Base-by-base conservation (phyloP, 2,113 vertebrate species). In the Cebidichthys violaceus region DNA sequence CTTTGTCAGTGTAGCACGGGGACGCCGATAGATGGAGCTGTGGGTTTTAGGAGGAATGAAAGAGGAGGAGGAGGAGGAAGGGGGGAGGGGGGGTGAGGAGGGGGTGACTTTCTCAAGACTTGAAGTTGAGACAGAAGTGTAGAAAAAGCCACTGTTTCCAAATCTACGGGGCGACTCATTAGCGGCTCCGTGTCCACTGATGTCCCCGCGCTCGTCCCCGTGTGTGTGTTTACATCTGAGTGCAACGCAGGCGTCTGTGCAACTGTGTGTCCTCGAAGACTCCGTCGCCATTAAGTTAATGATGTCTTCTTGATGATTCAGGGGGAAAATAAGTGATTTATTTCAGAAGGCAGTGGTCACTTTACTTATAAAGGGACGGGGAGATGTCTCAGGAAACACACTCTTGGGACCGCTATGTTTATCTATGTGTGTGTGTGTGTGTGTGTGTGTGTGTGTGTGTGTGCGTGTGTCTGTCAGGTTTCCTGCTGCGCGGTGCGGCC, bases 401-500 rank as follows among this genome's bases (percentile, higher is more conserved):
- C 86, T 83, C 91, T 6, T 55, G 90, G 84, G 90, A 85, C 60
- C 11, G 9, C 22, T 69, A 0, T 57, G 55, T 70, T 35, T 83
- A 15, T 64, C 41, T 70, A 55, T 22, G 18, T 64, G 20, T 24
- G 22, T 65, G 37, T 65, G 35, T 24, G 13, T 41, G 62, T 41
- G 37, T 39, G 62, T 39, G 61, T n/a, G 37, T 43, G 62, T 33
- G 59, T 31, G 27, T 57, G 27, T 57, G 24, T 27, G 24, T 29
- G 24, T 13, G 24, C 1, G 54, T 4, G 55, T 76, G 78, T 84
- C 64, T 91, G 90, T 95, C 95, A 96, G 96, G 96, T 96, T 96
- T 96, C 93, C 93, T 93, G 92, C 93, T 86, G 94, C 91, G 95
- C 87, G 91, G 95, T 93, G 90, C 92, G 93, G 94, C 95, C 95